Evolutionary conservation across 1,140 invertebrate genomes (phyloP).

Genomic region (Penaeus vannamei): DNA sequence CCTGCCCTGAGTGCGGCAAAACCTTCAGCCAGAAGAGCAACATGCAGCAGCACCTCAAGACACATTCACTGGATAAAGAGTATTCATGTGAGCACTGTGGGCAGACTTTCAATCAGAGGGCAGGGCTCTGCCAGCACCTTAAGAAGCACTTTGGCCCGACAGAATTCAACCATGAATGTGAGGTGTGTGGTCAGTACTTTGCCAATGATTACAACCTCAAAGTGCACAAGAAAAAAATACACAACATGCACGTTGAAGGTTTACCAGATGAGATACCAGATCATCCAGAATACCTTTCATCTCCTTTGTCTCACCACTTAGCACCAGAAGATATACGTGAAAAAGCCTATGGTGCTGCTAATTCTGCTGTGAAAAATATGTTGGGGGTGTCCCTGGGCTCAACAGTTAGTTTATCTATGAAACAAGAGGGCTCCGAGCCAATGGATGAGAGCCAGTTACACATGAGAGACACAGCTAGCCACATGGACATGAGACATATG

Average conservation of each 20-base stretch:
- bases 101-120: slow-evolving; percentile 66
- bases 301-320: slow-evolving; percentile 53
- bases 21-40: slow-evolving; percentile 94
- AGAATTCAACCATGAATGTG: slow-evolving; percentile 66
- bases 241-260: slow-evolving; percentile 65
- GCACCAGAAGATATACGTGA: slow-evolving; percentile 53
- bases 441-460: slow-evolving; percentile 61
- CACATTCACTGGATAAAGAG: slow-evolving; percentile 88
- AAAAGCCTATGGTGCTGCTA: slow-evolving; percentile 65
- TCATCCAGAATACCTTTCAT: slow-evolving; percentile 59
- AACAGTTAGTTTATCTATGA: slow-evolving; percentile 62
- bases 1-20: slow-evolving; percentile 93
- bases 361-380: slow-evolving; percentile 67
- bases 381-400: slow-evolving; percentile 62
- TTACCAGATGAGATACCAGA: slow-evolving; percentile 56
- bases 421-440: slow-evolving; percentile 62
- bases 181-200: slow-evolving; percentile 64
- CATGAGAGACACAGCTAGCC: slow-evolving; percentile 46
- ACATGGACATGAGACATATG: slow-evolving; percentile 65
- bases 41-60: slow-evolving; percentile 88
- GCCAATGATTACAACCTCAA: slow-evolving; percentile 67
- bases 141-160: slow-evolving; percentile 66
- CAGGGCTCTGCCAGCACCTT: slow-evolving; percentile 67
- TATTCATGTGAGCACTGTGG: slow-evolving; percentile 92
- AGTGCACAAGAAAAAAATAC: slow-evolving; percentile 66